These are phyloP conservation scores for Hydrozoanthus tunicans DNA, from an alignment of 64 coral and sea anemone species.

Conservation along the genomic window DNA sequence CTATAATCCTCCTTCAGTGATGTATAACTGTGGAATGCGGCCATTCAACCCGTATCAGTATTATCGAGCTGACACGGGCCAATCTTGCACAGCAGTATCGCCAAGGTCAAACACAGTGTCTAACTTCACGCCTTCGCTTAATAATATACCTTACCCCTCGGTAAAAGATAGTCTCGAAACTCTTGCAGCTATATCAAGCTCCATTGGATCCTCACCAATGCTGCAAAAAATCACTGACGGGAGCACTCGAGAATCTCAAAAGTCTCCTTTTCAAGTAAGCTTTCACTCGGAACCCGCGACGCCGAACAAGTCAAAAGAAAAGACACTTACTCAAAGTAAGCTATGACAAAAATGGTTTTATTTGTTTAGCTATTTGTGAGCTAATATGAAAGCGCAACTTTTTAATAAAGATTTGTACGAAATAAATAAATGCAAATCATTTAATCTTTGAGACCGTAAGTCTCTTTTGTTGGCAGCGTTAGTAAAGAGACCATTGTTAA, in stretches of 20 bases:
- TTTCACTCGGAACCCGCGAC: not conserved
- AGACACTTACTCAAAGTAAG: conserved; percentile 15
- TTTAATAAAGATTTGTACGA: not conserved
- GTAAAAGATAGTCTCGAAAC: conserved; percentile 57
- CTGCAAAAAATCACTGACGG: conserved; percentile 51
- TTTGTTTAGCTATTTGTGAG: not conserved
- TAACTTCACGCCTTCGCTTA: conserved; percentile 43
- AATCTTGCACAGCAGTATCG: conserved; percentile 49
- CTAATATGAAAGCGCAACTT: not conserved
- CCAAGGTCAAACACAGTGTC: conserved; percentile 47
- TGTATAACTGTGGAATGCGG: conserved; percentile 48
- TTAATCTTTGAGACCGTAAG: not conserved
- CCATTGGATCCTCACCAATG: conserved; percentile 37
- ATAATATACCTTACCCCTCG: conserved; percentile 55
- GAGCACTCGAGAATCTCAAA: not conserved
- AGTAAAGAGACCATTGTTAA: not conserved
- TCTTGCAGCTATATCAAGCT: conserved; percentile 47
- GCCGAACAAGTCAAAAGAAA: conserved; percentile 27
- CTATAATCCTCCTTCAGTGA: conserved; percentile 52
- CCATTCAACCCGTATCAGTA: conserved; percentile 54
- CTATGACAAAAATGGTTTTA: not conserved
- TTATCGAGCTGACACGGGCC: conserved; percentile 29
- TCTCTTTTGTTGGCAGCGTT: not conserved
- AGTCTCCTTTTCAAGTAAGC: conserved; percentile 14
- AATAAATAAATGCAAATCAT: not conserved